Evolutionary conservation across 2,888 invertebrate genomes (phyloP), one percentile per base, ranked within the genome.

Genomic region (Acanthacorydalis orientalis): DNA sequence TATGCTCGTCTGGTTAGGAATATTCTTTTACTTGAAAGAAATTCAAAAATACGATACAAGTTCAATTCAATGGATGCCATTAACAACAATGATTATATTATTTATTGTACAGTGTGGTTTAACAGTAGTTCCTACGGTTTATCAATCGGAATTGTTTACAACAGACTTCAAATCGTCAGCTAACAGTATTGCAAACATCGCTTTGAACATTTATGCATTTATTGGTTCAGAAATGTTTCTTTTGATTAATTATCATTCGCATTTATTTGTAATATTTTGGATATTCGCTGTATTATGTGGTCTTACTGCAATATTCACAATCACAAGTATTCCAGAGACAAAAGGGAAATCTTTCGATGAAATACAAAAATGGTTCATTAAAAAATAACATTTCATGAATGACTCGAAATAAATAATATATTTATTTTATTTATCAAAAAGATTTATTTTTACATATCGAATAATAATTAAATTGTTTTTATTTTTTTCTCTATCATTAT

Each of bases 91-190:
- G 4, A 60, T 65, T 14, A 49, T 59, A 0, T 68, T 64, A 53
- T 62, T 66, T 48, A 59, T 64, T 3, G 60, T 62, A 42, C 66
- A 65, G 34, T 60, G 64, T n/a, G 68, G 68, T 1, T 61, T 66
- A 43, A 67, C 67, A 1, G 65, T 65, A 0, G 51, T 69, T 34
- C 67, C 67, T 0, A 68, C 64, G 56, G 59, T 67, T 23, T 57
- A 67, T 11, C 58, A 65, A 47, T 63, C 64, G 1, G 69, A 70
- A 57, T 53, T 69, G 4, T 65, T 74, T 57, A 64, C 74, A 50
- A 52, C 64, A 1, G 61, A 67, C 48, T 69, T 64, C 1, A 63
- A 70, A 49, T 68, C 71, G 2, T 57, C 66, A 3, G 69, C 73
- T 0, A 66, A 68, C 12, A 67, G 68, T 2, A 56, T 70, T 9